phyloP scores from a whole-genome alignment of 30 jellyfish, hydroid and myxozoan genomes.

The Phacellophora camtschatica region DNA sequence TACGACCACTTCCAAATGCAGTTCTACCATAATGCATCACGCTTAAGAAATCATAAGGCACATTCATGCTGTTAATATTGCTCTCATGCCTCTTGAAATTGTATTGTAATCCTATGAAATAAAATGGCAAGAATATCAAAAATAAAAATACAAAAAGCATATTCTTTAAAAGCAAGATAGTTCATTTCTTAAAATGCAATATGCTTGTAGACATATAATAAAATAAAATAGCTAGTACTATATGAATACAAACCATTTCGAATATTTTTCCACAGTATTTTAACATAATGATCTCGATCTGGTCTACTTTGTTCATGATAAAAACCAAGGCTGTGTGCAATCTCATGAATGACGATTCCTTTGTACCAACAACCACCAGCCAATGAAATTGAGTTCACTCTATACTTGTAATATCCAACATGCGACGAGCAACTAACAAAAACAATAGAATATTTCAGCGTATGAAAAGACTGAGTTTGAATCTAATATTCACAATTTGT shows the following conservation, averaged over 20 bases:
- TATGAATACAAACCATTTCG: conserved; percentile 7
- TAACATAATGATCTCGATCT: conserved; percentile 46
- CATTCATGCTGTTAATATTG: conserved; percentile 49
- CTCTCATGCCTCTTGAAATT: conserved; percentile 37
- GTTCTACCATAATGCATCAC: conserved; percentile 79
- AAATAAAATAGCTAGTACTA: too few species aligned
- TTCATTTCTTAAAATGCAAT: too few species aligned
- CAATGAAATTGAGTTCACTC: conserved; percentile 34
- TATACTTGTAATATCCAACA: conserved; percentile 31
- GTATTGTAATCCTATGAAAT: conserved; percentile 19
- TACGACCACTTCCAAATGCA: conserved; percentile 71
- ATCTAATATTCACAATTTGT: too few species aligned
- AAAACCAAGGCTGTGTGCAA: conserved; percentile 50
- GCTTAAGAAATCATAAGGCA: conserved; percentile 70
- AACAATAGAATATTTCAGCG: too few species aligned
- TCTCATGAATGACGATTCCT: conserved; percentile 53
- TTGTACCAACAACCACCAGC: conserved; percentile 50
- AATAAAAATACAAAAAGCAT: too few species aligned
- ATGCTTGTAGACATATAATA: too few species aligned
- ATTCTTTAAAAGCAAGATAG: too few species aligned
- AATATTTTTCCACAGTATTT: conserved; percentile 34
- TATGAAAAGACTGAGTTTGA: too few species aligned
- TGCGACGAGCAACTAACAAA: conserved; percentile 49
- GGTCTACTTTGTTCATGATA: conserved; percentile 56
- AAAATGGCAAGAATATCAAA: too few species aligned